phyloP scores from a whole-genome alignment of 2,888 invertebrate genomes.

The Microctonus hyperodae region DNA sequence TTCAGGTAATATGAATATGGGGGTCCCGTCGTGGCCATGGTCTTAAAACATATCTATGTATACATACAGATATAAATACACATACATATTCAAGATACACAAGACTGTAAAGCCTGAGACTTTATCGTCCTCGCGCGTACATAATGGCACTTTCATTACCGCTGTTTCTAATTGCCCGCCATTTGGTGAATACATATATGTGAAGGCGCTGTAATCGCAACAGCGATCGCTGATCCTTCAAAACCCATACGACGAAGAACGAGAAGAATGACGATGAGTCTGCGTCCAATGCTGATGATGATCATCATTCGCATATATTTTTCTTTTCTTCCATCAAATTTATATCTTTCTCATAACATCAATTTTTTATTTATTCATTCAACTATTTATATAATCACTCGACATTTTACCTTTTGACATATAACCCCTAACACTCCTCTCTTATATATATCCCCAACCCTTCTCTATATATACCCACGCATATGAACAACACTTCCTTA shows the following conservation, averaged over 20 bases:
- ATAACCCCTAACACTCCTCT: no score
- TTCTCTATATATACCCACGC: no score
- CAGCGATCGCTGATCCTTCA: slow-evolving; percentile 22
- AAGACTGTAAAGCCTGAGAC: slow-evolving; percentile 51
- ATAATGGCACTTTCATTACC: slow-evolving; percentile 60
- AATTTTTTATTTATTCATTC: slow-evolving; percentile 7
- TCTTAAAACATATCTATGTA: slow-evolving; percentile 3
- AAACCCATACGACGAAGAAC: neutral
- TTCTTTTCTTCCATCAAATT: neutral
- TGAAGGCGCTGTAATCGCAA: slow-evolving; percentile 10
- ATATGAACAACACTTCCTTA: no score
- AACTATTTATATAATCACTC: neutral
- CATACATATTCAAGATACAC: slow-evolving; percentile 27
- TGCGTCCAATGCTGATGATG: neutral
- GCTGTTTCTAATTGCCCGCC: slow-evolving; percentile 58
- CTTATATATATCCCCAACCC: no score
- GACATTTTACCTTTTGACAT: no score
- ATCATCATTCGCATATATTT: neutral
- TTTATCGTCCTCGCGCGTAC: slow-evolving; percentile 55
- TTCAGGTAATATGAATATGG: slow-evolving; percentile 16
- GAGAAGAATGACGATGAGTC: neutral
- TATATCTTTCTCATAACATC: slow-evolving; percentile 10
- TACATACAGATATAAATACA: slow-evolving; percentile 24
- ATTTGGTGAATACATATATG: slow-evolving; percentile 14
- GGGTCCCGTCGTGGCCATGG: slow-evolving; percentile 8